Conservation (phyloP, 2,113 vertebrate species). For the Protobothrops mucrosquamatus region DNA sequence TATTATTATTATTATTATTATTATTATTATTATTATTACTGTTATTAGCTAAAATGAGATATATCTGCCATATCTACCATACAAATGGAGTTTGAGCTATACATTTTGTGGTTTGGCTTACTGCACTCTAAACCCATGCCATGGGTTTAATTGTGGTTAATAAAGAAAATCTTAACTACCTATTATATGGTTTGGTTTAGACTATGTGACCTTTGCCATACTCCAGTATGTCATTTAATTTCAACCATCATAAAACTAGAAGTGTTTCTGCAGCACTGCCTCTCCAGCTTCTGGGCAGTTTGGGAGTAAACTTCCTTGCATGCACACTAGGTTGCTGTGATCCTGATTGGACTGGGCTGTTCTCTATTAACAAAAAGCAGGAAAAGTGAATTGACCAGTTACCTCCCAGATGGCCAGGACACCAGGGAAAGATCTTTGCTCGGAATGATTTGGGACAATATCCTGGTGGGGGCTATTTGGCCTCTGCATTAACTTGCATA, state of each 20-base stretch:
- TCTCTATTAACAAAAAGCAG: background rate
- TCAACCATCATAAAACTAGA: background rate
- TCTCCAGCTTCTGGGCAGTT: background rate
- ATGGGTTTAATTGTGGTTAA: background rate
- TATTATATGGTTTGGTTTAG: background rate
- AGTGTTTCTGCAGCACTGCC: background rate
- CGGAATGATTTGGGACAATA: background rate
- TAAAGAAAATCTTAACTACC: background rate
- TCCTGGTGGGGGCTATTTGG: background rate
- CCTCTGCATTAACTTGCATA: background rate
- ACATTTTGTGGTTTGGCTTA: background rate
- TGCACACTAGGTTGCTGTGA: background rate
- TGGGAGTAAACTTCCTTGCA: background rate
- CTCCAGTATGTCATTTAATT: background rate
- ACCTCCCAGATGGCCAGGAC: background rate
- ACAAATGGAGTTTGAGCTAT: background rate
- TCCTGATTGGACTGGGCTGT: background rate
- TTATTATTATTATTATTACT: too few species aligned
- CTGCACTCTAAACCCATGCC: background rate
- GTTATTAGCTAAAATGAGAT: background rate
- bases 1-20: too few species aligned
- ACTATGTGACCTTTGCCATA: background rate
- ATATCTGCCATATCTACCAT: background rate
- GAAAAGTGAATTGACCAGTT: background rate
- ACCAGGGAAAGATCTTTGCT: background rate